These are phyloP conservation scores for Phlogophora meticulosa DNA, from an alignment of 2,888 invertebrate species.

Conservation along the genomic window DNA sequence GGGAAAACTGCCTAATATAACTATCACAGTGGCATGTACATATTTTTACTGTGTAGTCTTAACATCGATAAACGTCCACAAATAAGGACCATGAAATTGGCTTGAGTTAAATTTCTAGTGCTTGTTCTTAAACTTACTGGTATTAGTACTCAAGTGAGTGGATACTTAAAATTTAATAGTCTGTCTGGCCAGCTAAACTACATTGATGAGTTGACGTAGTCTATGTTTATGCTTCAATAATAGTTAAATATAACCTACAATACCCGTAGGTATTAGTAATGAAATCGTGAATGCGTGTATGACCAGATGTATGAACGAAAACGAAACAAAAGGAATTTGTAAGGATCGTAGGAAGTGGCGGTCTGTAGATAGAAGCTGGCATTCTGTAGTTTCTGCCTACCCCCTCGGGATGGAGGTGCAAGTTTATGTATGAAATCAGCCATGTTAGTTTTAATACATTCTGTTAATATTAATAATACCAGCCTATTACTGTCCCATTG, in stretches of 20 bases:
- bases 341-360: too few relatives aligned
- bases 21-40: neutral
- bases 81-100: slow-evolving; percentile 29
- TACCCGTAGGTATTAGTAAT: neutral
- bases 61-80: slow-evolving; percentile 20
- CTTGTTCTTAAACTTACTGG: slow-evolving; percentile 9
- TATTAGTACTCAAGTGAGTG: slow-evolving; percentile 21
- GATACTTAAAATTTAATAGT: slow-evolving; percentile 31
- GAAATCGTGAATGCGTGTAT: neutral
- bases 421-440: too few relatives aligned
- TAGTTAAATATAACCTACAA: too few relatives aligned
- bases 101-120: slow-evolving; percentile 26
- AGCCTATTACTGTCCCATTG: too few relatives aligned
- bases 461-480: too few relatives aligned
- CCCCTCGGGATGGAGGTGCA: too few relatives aligned
- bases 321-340: too few relatives aligned
- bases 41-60: neutral
- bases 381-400: too few relatives aligned
- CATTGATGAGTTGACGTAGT: slow-evolving; percentile 2
- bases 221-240: slow-evolving; percentile 1
- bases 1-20: too few relatives aligned
- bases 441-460: too few relatives aligned
- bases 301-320: too few relatives aligned
- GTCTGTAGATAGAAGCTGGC: too few relatives aligned
- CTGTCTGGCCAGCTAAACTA: slow-evolving; percentile 16